phyloP scores from a whole-genome alignment of 2,113 vertebrate species.

The Pelobates fuscus region DNA sequence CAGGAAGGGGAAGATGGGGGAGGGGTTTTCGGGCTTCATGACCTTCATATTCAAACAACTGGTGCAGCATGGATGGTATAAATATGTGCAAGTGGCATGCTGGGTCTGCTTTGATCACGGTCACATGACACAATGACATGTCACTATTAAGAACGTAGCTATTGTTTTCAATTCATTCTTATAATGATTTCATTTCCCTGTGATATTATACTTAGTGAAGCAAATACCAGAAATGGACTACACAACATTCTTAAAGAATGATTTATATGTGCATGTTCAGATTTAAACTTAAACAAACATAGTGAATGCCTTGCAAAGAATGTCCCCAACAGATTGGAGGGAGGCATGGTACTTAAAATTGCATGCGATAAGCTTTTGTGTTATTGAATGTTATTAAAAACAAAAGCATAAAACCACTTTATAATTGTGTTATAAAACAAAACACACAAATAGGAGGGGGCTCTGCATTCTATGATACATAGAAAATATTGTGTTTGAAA shows the following conservation, averaged over 20 bases:
- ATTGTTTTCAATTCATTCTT: slow-evolving; percentile 53
- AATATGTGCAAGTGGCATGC: slow-evolving; percentile 64
- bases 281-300: neutral
- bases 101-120: slow-evolving; percentile 75
- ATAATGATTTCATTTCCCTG: slow-evolving; percentile 25
- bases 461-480: too few relatives aligned
- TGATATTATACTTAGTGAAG: slow-evolving; percentile 2
- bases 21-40: slow-evolving; percentile 50
- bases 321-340: neutral
- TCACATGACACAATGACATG: slow-evolving; percentile 64
- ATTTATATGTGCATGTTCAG: neutral
- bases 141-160: slow-evolving; percentile 64
- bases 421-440: too few relatives aligned
- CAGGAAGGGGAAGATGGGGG: slow-evolving; percentile 62
- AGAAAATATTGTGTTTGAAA: too few relatives aligned
- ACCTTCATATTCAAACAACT: slow-evolving; percentile 70
- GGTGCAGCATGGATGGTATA: slow-evolving; percentile 55
- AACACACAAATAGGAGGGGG: too few relatives aligned
- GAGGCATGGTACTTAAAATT: too few relatives aligned
- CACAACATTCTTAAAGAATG: neutral
- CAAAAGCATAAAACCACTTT: too few relatives aligned
- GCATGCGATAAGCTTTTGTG: too few relatives aligned
- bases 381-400: too few relatives aligned
- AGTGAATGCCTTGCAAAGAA: neutral
- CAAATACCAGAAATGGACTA: neutral